A percentile compares a stretch with the other conserved stretches of the same genome.
Conservation (phyloP, 2,888 invertebrate species). For the Drosophila kokeensis region DNA sequence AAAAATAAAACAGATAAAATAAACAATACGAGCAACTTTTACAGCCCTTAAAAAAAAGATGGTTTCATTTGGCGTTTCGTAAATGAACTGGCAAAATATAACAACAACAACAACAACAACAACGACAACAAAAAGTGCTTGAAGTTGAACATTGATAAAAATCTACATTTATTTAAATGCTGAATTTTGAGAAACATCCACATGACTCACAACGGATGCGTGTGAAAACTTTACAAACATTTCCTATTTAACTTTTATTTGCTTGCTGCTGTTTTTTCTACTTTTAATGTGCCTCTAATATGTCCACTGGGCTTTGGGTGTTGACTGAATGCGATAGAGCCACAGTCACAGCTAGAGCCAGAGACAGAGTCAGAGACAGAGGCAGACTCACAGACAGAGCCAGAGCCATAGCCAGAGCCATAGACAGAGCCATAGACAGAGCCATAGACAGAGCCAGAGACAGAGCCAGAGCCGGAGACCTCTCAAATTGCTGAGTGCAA, state of each 20-base stretch:
- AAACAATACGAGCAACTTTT: slow-evolving; percentile 2
- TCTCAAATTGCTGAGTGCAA: slow-evolving; percentile 6
- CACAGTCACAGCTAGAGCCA: not conserved
- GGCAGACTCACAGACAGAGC: not conserved
- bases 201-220: not conserved
- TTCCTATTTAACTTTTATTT: slow-evolving; percentile 60
- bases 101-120: slow-evolving; percentile 3
- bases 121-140: not conserved
- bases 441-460: too few species aligned
- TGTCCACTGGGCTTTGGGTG: slow-evolving; percentile 61
- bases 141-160: slow-evolving; percentile 31
- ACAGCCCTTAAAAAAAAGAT: slow-evolving; percentile 9
- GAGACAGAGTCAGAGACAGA: too few species aligned
- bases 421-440: too few species aligned
- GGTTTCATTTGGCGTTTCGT: slow-evolving; percentile 58
- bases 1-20: slow-evolving; percentile 5
- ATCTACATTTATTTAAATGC: slow-evolving; percentile 12
- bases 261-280: slow-evolving; percentile 26
- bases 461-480: not conserved
- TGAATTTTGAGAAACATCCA: slow-evolving; percentile 5
- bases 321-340: not conserved
- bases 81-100: slow-evolving; percentile 59
- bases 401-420: accelerated
- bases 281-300: slow-evolving; percentile 54
- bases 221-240: slow-evolving; percentile 49